phyloP scores from a whole-genome alignment of 64 coral and sea anemone genomes.

The Montipora capricornis region DNA sequence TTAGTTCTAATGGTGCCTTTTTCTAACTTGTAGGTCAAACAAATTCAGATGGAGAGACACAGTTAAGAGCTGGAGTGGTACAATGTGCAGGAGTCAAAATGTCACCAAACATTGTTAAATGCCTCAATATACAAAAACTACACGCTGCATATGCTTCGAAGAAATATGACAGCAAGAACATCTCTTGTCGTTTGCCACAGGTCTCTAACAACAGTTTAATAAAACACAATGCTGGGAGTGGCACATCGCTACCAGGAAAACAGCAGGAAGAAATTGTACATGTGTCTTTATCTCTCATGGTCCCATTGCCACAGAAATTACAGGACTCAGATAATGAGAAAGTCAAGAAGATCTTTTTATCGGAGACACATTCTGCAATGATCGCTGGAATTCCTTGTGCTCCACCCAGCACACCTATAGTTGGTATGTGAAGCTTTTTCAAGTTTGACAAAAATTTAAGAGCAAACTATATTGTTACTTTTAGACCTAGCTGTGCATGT shows the following conservation, averaged over 20 bases:
- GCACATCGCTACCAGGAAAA: constrained; percentile 8
- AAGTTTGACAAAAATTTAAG: background rate
- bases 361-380: constrained; percentile 81
- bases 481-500: background rate
- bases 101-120: background rate
- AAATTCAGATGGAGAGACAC: constrained; percentile 15
- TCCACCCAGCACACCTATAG: constrained; percentile 79
- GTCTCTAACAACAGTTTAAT: constrained; percentile 49
- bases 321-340: constrained; percentile 38
- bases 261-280: constrained; percentile 19
- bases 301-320: constrained; percentile 23
- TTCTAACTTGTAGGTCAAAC: background rate
- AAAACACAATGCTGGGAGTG: background rate
- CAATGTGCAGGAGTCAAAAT: constrained; percentile 20
- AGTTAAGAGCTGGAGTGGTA: background rate
- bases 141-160: constrained; percentile 44
- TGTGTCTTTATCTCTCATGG: background rate
- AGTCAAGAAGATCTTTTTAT: constrained; percentile 82
- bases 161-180: constrained; percentile 24
- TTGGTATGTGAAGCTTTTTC: constrained; percentile 31
- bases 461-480: background rate
- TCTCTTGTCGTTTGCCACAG: constrained; percentile 47
- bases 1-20: too few species aligned
- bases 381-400: constrained; percentile 81
- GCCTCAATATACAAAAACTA: constrained; percentile 50